Percentiles rank a stretch among this genome's conserved stretches.
phyloP scores from a whole-genome alignment of 2,113 vertebrate genomes.

The Takifugu bimaculatus region DNA sequence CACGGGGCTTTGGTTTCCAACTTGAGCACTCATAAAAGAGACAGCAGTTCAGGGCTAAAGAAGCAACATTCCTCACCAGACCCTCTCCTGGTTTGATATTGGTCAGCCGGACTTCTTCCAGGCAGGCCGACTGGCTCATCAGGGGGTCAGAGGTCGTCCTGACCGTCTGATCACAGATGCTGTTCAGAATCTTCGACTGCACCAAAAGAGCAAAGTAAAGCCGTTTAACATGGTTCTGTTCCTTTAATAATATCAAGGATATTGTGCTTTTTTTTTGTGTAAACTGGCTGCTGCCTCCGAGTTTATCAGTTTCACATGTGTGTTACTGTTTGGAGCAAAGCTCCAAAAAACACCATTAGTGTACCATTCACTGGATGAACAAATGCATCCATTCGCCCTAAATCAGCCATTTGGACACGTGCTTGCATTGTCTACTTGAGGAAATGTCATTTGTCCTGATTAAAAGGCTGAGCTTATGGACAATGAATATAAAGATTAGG shows the following conservation, averaged over 20 bases:
- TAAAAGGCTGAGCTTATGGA: background rate
- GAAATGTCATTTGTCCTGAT: slow-evolving; percentile 39
- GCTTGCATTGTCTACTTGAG: background rate
- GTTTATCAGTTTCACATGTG: too few species aligned
- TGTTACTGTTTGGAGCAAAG: too few species aligned
- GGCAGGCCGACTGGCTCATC: slow-evolving; percentile 88
- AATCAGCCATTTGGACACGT: slow-evolving; percentile 1
- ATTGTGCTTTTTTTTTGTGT: too few species aligned
- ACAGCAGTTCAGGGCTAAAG: slow-evolving; percentile 5
- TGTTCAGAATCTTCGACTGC: slow-evolving; percentile 90
- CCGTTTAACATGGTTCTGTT: background rate
- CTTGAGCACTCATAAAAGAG: background rate
- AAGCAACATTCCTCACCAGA: slow-evolving; percentile 81
- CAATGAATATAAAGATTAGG: background rate
- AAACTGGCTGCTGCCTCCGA: too few species aligned
- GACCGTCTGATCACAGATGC: slow-evolving; percentile 92
- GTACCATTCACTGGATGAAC: too few species aligned
- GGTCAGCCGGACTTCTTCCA: slow-evolving; percentile 89
- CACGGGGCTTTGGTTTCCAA: slow-evolving; percentile 16
- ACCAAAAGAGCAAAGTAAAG: slow-evolving; percentile 7
- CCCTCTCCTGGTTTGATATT: slow-evolving; percentile 90
- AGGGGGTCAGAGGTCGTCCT: slow-evolving; percentile 86
- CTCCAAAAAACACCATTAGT: too few species aligned
- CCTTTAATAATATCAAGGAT: background rate
- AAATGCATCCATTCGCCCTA: background rate